A percentile compares a stretch with the other conserved stretches of the same genome.
Evolutionary conservation across 1,140 invertebrate species (phyloP).

Genomic region (Cecropterus lyciades): DNA sequence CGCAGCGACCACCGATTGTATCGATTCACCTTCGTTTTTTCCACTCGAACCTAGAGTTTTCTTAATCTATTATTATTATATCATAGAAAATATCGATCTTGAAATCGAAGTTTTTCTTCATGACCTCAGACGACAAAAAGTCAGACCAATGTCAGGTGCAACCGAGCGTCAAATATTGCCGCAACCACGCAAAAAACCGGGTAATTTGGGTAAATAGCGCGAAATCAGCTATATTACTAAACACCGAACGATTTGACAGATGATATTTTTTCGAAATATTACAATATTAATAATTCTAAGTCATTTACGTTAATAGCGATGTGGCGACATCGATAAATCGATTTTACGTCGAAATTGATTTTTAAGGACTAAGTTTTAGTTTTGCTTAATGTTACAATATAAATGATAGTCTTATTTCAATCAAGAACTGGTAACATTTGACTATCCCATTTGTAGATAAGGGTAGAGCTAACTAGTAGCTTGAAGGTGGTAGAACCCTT

Average conservation of each 20-base stretch:
- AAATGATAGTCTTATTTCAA: too few relatives aligned
- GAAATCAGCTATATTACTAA: constrained; percentile 75
- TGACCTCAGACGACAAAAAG: constrained; percentile 71
- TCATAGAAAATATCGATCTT: constrained; percentile 54
- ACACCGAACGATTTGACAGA: constrained; percentile 51
- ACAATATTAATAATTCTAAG: constrained; percentile 56
- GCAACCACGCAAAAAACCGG: constrained; percentile 72
- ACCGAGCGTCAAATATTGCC: constrained; percentile 75
- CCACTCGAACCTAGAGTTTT: constrained; percentile 32
- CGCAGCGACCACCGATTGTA: neutral
- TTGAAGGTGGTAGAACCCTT: too few relatives aligned
- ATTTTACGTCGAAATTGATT: constrained; percentile 7
- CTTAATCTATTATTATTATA: constrained; percentile 51
- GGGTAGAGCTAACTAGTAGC: too few relatives aligned
- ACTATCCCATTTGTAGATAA: too few relatives aligned
- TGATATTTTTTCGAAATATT: constrained; percentile 54
- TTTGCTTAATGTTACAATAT: neutral
- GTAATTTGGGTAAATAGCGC: constrained; percentile 79
- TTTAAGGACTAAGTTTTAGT: neutral
- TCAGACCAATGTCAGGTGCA: constrained; percentile 68
- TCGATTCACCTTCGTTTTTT: constrained; percentile 44
- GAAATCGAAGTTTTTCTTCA: constrained; percentile 44
- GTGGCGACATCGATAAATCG: constrained; percentile 13
- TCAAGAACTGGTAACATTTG: too few relatives aligned
- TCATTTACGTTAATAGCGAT: constrained; percentile 28